Evolutionary conservation across 2,888 invertebrate species (phyloP), one percentile per base, ranked within the genome.

Genomic region (Andrena bicolor): DNA sequence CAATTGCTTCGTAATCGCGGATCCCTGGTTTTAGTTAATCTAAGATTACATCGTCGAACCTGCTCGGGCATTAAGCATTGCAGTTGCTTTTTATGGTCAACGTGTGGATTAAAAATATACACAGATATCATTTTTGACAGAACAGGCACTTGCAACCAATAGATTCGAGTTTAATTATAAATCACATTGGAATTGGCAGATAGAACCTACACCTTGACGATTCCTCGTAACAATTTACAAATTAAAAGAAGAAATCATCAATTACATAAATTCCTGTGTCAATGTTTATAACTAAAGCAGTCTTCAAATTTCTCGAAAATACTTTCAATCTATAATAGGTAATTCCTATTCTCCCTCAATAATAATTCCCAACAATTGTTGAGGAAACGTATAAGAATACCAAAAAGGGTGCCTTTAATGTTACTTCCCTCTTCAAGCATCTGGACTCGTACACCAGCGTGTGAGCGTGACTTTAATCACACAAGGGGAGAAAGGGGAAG

Each of bases 381-480:
- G 49, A 0, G 30, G 30, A 8, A 8, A 2, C 5, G 20, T 4
- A n/a, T 10, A 13, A 2, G 23, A n/a, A 32, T 7, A 56, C n/a
- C 32, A 56, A 30, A 13, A 13, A 20, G 4, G 28, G 20, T 8
- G 35, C 6, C 10, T 16, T 26, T 26, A n/a, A 49, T 48, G 30
- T 16, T 13, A 23, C 51, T 58, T 58, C 20, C 28, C 30, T 30
- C 23, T 58, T 30, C 20, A 72, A 72, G 61, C 63, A 51, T n/a
- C 32, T n/a, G 26, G 23, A 6, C 26, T 35, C 61, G n/a, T 70
- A 64, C 53, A 41, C 5, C 28, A 30, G 8, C 26, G 13, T 30
- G 51, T 35, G 48, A 41, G 68, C 13, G 65, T 28, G 30, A 70
- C 65, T 51, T 65, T 76, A 71, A 80, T 80, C 70, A 71, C 75